phyloP scores from a whole-genome alignment of 2,888 invertebrate species.

The Watsonalla cultraria region DNA sequence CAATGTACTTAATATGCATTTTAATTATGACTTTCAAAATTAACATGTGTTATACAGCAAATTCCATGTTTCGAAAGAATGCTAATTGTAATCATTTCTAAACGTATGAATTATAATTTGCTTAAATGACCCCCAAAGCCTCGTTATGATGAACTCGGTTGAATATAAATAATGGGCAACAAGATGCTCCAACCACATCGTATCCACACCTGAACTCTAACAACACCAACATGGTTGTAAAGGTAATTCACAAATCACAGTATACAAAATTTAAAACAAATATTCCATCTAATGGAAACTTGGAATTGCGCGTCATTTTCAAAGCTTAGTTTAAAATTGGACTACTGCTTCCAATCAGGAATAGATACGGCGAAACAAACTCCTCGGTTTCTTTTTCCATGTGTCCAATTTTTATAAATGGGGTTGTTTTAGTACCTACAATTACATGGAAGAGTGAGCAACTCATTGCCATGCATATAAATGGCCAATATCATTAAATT shows the following conservation, averaged over 20 bases:
- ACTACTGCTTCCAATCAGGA: too few relatives aligned
- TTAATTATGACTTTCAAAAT: background rate
- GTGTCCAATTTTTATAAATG: too few relatives aligned
- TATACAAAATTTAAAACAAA: too few relatives aligned
- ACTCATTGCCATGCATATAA: too few relatives aligned
- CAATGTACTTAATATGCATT: background rate
- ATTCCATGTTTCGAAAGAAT: constrained; percentile 16
- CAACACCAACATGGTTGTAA: background rate
- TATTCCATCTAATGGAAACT: too few relatives aligned
- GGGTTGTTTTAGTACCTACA: too few relatives aligned
- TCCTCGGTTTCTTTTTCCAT: too few relatives aligned
- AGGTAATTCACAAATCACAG: constrained; percentile 2
- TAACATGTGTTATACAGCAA: background rate
- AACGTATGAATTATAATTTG: constrained; percentile 18
- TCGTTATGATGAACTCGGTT: constrained; percentile 34
- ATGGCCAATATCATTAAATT: background rate
- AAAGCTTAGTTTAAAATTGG: too few relatives aligned
- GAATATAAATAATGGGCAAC: constrained; percentile 6
- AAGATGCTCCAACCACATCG: background rate
- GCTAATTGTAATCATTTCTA: constrained; percentile 30
- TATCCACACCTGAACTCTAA: background rate
- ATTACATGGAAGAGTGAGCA: too few relatives aligned
- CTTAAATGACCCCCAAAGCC: constrained; percentile 53
- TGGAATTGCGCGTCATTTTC: too few relatives aligned
- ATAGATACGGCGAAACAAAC: too few relatives aligned